Evolutionary conservation across 2,113 vertebrate genomes (phyloP), one percentile per base, ranked within the genome.

Genomic region (Arothron firmamentum): DNA sequence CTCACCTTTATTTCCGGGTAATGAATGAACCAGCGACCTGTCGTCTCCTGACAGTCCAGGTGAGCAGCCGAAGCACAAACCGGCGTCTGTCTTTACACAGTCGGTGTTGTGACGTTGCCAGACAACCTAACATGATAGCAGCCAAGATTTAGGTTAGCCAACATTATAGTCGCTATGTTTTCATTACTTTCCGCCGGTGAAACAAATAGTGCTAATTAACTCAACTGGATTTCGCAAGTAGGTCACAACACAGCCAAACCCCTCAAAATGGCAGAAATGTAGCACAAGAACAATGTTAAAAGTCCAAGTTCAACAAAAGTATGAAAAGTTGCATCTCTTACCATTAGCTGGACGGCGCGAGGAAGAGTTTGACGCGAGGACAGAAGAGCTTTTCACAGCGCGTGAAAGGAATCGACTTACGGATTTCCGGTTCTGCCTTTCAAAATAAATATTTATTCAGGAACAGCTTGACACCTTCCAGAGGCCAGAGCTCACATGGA

Each of bases 371-470:
- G 11, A 38, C 34, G 31, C 3, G 34, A 38, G 34, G 34, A 38
- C 34, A 38, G 9, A 11, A 38, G 34, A 45, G 16, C 43, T 16
- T 45, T 17, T 45, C 14, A 17, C 2, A 45, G 14, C 13, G 5
- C 16, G 43, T 16, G 2, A 14, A 17, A 45, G 34, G 16, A 45
- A 14, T 15, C 43, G 16, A 16, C 13, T 45, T 15, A 5, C 43
- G 43, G 1, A 2, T n/a, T 68, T 73, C 65, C 68, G 70, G 18
- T 54, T 0, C 3, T 0, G 3, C 3, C 25, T 6, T 74, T 74
- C 76, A 74, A 45, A 68, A 67, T 74, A 72, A 79, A 43, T 5
- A 6, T 42, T 2, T 17, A 7, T 11, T 25, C 2, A 23, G 1
- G 0, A 48, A 41, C 4, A 16, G 19, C 1, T 13, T 2, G 4